Evolutionary conservation across 2,113 vertebrate genomes (phyloP).

Genomic region (Anas platyrhynchos): DNA sequence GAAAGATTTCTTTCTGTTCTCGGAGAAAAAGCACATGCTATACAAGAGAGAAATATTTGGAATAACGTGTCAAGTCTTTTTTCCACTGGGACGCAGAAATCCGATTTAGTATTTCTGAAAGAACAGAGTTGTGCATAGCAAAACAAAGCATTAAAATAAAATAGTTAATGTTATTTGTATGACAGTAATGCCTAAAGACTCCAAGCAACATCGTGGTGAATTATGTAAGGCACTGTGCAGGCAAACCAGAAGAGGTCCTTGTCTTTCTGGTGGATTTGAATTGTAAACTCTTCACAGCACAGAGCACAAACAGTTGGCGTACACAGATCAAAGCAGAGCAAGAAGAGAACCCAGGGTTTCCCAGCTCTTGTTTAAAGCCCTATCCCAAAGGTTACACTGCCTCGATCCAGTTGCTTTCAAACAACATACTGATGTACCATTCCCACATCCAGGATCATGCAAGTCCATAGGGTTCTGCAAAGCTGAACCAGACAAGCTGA

Average conservation of each 20-base stretch:
- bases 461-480: background rate
- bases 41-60: background rate
- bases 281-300: background rate
- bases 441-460: fast-evolving
- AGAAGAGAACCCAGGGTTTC: background rate
- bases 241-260: background rate
- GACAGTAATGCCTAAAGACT: background rate
- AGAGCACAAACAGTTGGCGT: background rate
- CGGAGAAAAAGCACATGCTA: background rate
- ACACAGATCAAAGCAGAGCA: fast-evolving
- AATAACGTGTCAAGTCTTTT: background rate
- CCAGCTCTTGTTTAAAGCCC: background rate
- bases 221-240: fast-evolving
- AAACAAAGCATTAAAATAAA: background rate
- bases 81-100: background rate
- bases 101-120: background rate
- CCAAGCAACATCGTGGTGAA: background rate
- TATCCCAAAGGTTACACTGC: fast-evolving
- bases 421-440: fast-evolving
- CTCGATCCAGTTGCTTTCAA: fast-evolving
- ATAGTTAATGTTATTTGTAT: background rate
- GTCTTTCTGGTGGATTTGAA: fast-evolving
- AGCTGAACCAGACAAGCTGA: background rate
- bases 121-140: background rate
- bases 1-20: background rate